Conservation (phyloP, 1,140 invertebrate species). For the Leptinotarsa lineolata region DNA sequence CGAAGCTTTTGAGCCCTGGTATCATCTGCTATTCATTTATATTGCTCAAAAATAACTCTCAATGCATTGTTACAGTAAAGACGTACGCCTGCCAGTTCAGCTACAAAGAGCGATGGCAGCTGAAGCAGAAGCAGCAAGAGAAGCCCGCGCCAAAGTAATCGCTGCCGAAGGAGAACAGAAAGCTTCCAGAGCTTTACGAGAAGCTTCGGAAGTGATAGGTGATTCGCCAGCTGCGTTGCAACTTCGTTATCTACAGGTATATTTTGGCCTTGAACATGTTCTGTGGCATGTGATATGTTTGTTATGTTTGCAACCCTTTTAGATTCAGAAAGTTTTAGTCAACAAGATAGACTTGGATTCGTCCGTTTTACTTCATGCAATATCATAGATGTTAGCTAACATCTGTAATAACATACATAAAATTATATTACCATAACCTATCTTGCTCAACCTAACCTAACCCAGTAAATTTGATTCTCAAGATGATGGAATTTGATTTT, state of each 20-base stretch:
- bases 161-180: constrained; percentile 86
- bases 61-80: constrained; percentile 71
- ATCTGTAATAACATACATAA: too few relatives aligned
- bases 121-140: constrained; percentile 84
- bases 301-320: neutral
- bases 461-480: too few relatives aligned
- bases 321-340: neutral
- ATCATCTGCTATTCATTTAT: too few relatives aligned
- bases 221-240: constrained; percentile 90
- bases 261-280: neutral
- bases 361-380: too few relatives aligned
- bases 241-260: constrained; percentile 55
- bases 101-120: constrained; percentile 90
- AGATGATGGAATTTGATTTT: too few relatives aligned
- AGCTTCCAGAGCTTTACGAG: constrained; percentile 84
- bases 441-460: too few relatives aligned
- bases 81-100: constrained; percentile 86
- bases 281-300: neutral
- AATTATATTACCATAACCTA: too few relatives aligned
- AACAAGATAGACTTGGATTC: neutral
- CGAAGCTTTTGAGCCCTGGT: too few relatives aligned
- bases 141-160: constrained; percentile 76
- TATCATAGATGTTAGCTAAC: too few relatives aligned
- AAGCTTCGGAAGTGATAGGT: constrained; percentile 91
- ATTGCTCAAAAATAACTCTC: too few relatives aligned